Conservation (phyloP, 1,140 invertebrate species). For the Hylaeus volcanicus region DNA sequence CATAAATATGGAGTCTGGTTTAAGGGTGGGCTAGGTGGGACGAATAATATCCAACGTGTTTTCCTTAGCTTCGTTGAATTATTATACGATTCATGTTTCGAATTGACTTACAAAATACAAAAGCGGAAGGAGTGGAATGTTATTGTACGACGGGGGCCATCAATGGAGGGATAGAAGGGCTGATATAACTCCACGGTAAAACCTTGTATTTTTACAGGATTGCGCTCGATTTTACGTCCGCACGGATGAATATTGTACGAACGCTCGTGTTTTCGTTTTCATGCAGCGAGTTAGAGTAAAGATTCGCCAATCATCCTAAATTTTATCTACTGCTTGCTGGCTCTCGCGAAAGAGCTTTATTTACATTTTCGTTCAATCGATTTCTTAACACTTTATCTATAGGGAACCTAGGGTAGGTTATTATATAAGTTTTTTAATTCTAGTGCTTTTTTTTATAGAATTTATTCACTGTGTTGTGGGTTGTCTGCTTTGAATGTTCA, state of each 20-base stretch:
- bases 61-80: constrained; percentile 79
- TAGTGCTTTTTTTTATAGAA: too few relatives aligned
- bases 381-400: too few relatives aligned
- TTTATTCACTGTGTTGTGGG: too few relatives aligned
- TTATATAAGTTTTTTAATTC: too few relatives aligned
- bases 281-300: neutral
- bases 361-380: too few relatives aligned
- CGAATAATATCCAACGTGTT: constrained; percentile 79
- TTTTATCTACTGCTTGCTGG: too few relatives aligned
- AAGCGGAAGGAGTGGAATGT: constrained; percentile 79
- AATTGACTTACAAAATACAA: constrained; percentile 81
- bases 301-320: too few relatives aligned
- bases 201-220: constrained; percentile 74
- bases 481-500: too few relatives aligned
- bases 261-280: constrained; percentile 34
- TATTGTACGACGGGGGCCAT: constrained; percentile 77
- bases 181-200: constrained; percentile 74
- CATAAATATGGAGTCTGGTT: constrained; percentile 77
- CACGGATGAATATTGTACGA: constrained; percentile 55
- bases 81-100: constrained; percentile 81
- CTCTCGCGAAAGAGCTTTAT: too few relatives aligned
- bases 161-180: constrained; percentile 33
- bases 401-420: too few relatives aligned
- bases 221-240: constrained; percentile 49
- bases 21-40: constrained; percentile 66